Base-by-base conservation (phyloP, 1,140 invertebrate species). In the Drosophila paulistorum region DNA sequence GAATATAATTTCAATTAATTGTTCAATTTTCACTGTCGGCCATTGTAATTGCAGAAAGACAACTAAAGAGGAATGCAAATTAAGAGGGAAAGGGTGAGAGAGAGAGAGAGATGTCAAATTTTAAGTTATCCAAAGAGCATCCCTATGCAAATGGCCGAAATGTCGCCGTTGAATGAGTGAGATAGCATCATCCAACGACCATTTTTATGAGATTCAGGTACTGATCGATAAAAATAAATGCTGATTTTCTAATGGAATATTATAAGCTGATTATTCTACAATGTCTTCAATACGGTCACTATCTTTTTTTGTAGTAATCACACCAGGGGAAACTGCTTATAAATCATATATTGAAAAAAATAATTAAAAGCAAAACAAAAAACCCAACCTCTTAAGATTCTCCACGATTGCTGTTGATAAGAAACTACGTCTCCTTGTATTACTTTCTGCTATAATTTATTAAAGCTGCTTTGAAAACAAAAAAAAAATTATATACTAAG, bases 371-470 rank as follows among this genome's bases (percentile, higher is more conserved):
- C 9, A 20, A 30, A 11, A 41, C 4, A 64, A 20, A 33, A 42
- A 42, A 59, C 30, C 14, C 26, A n/a, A 65, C 35, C 62, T 62
- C 59, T 57, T 45, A 48, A 48, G 20, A 33, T 20, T 51, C 45
- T 51, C 26, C 33, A 10, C 33, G 14, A 39, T 59, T 20, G 33
- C 23, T 20, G 20, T 61, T 54, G 35, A 64, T 64, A 69, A 65
- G 41, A 17, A 14, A 66, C 3, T 59, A 35, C 48, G 62, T 30
- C 67, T 60, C 61, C 13, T 72, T 42, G 30, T 58, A 67, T 67
- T 71, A 51, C 41, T 65, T 35, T 39, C 39, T 51, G 45, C 9
- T 51, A 68, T 35, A 79, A 72, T 79, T 76, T 79, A 79, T 72
- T 76, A 65, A 66, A 65, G 65, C 73, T 76, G 76, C 76, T 35